phyloP scores from a whole-genome alignment of 2,888 invertebrate species.

The Cheilosia urbana region DNA sequence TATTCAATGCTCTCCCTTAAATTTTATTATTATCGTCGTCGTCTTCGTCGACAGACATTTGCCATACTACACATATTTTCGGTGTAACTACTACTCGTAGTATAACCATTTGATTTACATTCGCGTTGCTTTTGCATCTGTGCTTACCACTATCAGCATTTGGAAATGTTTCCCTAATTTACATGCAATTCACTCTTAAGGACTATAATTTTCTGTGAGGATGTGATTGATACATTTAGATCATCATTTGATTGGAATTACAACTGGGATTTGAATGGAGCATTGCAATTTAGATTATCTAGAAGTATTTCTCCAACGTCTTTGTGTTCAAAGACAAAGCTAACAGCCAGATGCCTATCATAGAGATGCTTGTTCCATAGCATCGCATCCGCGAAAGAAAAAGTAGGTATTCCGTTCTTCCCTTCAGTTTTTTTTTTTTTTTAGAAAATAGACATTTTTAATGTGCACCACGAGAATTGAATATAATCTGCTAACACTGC shows the following conservation, averaged over 20 bases:
- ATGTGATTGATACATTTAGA: conserved; percentile 5
- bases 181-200: background rate
- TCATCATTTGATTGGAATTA: conserved; percentile 10
- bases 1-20: background rate
- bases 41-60: conserved; percentile 4
- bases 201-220: background rate
- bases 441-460: conserved; percentile 11
- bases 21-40: background rate
- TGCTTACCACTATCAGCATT: no score
- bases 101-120: no score
- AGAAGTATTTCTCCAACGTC: background rate
- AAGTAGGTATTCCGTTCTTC: background rate
- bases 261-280: conserved; percentile 1
- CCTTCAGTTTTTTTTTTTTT: background rate
- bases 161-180: no score
- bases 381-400: no score
- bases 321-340: background rate
- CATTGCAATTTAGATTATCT: conserved; percentile 14
- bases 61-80: background rate
- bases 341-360: background rate
- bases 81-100: background rate
- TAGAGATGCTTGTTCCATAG: background rate
- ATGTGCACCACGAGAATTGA: conserved; percentile 13
- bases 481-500: background rate
- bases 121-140: no score